A percentile compares a stretch with the other conserved stretches of the same genome.
Conservation (phyloP, 1,140 invertebrate species). For the Microplitis mediator region DNA sequence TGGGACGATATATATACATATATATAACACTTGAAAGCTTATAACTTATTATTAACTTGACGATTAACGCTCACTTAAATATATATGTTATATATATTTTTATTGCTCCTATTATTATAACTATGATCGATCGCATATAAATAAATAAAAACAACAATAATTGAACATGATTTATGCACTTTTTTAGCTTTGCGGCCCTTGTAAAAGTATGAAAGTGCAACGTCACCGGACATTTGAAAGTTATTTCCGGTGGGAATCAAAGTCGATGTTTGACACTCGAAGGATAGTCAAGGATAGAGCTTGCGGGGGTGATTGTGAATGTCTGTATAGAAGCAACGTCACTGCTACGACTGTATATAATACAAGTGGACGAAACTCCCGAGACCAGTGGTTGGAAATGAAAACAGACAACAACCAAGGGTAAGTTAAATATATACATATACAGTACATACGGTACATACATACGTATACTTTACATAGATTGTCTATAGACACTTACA, state of each 20-base stretch:
- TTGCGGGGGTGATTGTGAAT: background rate
- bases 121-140: background rate
- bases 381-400: no score
- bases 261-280: background rate
- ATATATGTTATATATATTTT: no score
- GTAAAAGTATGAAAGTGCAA: background rate
- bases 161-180: background rate
- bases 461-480: background rate
- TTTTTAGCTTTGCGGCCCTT: background rate
- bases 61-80: background rate
- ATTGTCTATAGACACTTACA: background rate
- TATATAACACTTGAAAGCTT: background rate
- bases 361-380: no score
- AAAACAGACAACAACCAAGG: no score
- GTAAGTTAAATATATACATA: no score
- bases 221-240: background rate
- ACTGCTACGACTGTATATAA: background rate
- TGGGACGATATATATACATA: slow-evolving; percentile 1
- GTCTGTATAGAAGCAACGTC: background rate
- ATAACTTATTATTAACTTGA: background rate
- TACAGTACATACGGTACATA: background rate
- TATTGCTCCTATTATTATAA: no score
- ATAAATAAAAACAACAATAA: background rate
- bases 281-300: background rate
- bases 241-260: background rate